Percentiles rank a stretch among this genome's conserved stretches.
Conservation (phyloP, 2,797 vertebrate genomes). For the Galago senegalensis region DNA sequence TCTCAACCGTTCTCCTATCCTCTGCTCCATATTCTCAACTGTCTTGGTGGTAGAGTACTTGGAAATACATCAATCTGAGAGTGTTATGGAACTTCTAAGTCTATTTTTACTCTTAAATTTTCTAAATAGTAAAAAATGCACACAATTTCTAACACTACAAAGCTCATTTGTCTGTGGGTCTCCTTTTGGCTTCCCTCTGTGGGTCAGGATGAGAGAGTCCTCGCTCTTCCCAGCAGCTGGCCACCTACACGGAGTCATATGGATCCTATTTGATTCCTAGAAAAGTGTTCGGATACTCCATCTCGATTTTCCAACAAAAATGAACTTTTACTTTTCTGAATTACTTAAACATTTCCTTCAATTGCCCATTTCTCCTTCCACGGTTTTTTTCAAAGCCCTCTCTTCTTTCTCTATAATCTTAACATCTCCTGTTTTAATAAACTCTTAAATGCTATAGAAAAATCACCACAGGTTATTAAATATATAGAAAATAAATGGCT, state of each 20-base stretch:
- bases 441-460: not conserved
- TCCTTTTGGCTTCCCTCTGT: not conserved
- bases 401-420: not conserved
- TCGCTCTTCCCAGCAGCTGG: not conserved
- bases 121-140: not conserved
- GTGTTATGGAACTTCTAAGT: too few species aligned
- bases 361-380: not conserved
- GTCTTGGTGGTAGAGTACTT: not conserved
- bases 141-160: not conserved
- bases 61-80: not conserved
- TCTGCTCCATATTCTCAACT: not conserved
- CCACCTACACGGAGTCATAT: rapidly evolving
- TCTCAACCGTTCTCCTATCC: not conserved
- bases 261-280: not conserved
- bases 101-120: not conserved
- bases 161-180: not conserved
- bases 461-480: not conserved
- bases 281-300: not conserved
- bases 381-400: not conserved
- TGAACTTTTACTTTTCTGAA: not conserved
- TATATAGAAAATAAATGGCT: not conserved
- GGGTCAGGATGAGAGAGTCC: not conserved
- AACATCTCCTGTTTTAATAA: not conserved
- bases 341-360: not conserved
- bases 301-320: not conserved